Conservation (phyloP, 1,140 invertebrate species). For the Drosophila asahinai region DNA sequence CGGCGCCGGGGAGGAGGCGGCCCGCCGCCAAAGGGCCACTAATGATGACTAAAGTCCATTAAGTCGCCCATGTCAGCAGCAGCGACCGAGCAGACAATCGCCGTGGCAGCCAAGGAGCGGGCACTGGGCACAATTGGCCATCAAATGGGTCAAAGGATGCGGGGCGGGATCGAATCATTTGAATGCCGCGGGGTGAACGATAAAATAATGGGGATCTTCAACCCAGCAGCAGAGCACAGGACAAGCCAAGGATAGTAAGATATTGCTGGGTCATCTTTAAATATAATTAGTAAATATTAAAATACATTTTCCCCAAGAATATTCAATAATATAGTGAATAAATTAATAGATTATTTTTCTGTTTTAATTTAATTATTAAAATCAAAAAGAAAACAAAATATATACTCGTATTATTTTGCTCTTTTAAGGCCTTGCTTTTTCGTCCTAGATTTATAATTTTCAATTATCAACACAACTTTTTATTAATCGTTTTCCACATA, state of each 20-base stretch:
- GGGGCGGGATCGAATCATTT: constrained; percentile 31
- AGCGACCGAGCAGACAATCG: constrained; percentile 32
- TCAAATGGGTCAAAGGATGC: constrained; percentile 15
- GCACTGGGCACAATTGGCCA: constrained; percentile 15
- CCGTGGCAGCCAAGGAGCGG: neutral
- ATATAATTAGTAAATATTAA: neutral
- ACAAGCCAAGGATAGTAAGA: neutral
- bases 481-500: too few species aligned
- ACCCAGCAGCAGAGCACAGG: neutral
- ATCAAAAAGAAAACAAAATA: too few species aligned
- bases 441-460: too few species aligned
- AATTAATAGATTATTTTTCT: neutral
- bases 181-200: constrained; percentile 35
- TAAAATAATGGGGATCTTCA: constrained; percentile 31
- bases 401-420: too few species aligned
- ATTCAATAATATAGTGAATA: neutral
- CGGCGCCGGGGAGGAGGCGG: too few species aligned
- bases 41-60: constrained; percentile 51
- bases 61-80: constrained; percentile 31
- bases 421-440: too few species aligned
- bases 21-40: constrained; percentile 45
- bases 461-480: too few species aligned
- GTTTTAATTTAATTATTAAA: neutral
- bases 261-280: neutral
- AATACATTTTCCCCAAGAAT: neutral